Base-by-base conservation (phyloP, 2,113 vertebrate species). In the Prunella himalayana region DNA sequence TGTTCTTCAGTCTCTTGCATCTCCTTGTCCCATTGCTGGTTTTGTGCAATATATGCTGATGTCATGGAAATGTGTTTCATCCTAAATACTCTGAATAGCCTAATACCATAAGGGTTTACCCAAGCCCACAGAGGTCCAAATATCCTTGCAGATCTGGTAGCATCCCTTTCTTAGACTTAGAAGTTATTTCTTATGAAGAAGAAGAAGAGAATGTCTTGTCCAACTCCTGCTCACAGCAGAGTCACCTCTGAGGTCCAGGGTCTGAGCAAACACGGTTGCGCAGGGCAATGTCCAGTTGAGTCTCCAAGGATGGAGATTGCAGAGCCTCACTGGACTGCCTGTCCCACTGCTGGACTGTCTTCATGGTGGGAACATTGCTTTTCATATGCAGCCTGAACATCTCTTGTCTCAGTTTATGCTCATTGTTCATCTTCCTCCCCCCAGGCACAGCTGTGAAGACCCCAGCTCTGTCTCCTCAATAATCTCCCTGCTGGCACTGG, bases 381-480 rank as follows among this genome's bases (percentile, higher is more conserved):
- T 16, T 88, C 18, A 4, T 13, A 10, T 17, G 20, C 33, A 69
- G 8, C 10, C 64, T 86, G 54, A 44, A 23, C 8, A 10, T 20
- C 30, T 76, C 49, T 35, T 41, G 17, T 41, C 71, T 57, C 28
- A 13, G 3, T 45, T 53, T 61, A 49, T 45, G 15, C 17, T 39
- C 11, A 0, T n/a, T 57, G 18, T 49, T 10, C 19, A 10, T 64
- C 37, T 51, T 66, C 27, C 16, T 80, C 28, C 18, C 19, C 4
- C 6, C 21, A 28, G 35, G 27, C 41, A 57, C 20, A 70, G 14
- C 33, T 59, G 11, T 16, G 27, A 57, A 31, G 42, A 59, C 42
- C 35, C 33, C 45, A 15, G 2, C 22, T 49, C 33, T 0, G 0
- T 49, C 16, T 82, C 50, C 35, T 65, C 1, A 0, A 39, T 41